Percentiles rank a stretch among this genome's conserved stretches.
Conservation (phyloP, 2,888 invertebrate species). For the Drosophila flavopinicola region DNA sequence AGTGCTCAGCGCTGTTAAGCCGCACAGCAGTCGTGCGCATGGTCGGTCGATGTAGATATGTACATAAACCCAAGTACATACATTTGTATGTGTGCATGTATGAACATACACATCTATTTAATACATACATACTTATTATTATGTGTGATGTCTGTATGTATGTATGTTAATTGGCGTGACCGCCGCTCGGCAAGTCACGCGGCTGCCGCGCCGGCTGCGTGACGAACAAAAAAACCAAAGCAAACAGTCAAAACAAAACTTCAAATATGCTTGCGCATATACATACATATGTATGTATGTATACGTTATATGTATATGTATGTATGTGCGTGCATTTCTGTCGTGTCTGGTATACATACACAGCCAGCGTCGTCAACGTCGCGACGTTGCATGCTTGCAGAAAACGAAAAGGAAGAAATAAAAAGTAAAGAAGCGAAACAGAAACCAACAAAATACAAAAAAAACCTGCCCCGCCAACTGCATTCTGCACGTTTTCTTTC, state of each 20-base stretch:
- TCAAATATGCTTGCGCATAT: constrained; percentile 36
- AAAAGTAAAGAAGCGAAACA: constrained; percentile 29
- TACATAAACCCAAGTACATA: constrained; percentile 15
- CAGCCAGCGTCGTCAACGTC: constrained; percentile 33
- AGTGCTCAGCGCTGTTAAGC: constrained; percentile 30
- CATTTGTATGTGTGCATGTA: constrained; percentile 5
- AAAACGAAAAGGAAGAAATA: constrained; percentile 54
- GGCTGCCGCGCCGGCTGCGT: constrained; percentile 61
- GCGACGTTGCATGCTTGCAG: constrained; percentile 67
- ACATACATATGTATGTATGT: constrained; percentile 9
- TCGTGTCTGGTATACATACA: constrained; percentile 61
- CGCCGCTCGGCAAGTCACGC: constrained; percentile 62
- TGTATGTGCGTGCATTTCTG: background rate
- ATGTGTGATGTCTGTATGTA: constrained; percentile 10
- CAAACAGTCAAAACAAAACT: constrained; percentile 74
- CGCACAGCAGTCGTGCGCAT: constrained; percentile 21
- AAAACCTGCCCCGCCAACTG: constrained; percentile 58
- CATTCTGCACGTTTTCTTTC: constrained; percentile 55
- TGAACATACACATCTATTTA: background rate
- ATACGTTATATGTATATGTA: constrained; percentile 7
- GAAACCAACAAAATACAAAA: background rate
- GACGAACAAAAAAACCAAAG: constrained; percentile 53
- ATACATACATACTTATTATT: constrained; percentile 2
- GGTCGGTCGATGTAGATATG: no score
- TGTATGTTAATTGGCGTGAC: constrained; percentile 61